Base-by-base conservation (phyloP, 2,888 invertebrate genomes). In the Perizoma affinitatum region DNA sequence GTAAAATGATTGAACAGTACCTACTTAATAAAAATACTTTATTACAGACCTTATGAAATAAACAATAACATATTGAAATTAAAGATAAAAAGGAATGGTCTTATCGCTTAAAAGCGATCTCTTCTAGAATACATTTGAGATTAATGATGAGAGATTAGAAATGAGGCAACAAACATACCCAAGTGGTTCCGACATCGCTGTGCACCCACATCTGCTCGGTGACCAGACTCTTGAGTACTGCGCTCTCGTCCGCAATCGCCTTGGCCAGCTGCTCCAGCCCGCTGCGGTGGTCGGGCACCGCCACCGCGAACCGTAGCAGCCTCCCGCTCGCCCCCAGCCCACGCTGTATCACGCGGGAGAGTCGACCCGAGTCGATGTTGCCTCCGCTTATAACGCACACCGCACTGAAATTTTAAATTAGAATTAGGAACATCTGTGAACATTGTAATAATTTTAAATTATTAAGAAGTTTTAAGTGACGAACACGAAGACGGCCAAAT, bases 331-430 rank as follows among this genome's bases (percentile, higher is more conserved):
- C 96, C 6, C 96, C 96, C 53, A 97, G 84, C 1, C 97, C 97
- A 62, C 96, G 92, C 75, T 97, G 97, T 68, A 97, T 93, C 62
- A 95, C 95, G 49, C 96, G 93, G 0, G 96, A 95, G 52, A 97
- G 86, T 0, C 96, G 95, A 0, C 96, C 96, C 0, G 95, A 95
- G 79, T 97, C 97, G 45, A 97, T 96, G 86, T 96, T 97, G 49
- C 97, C 97, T 6, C 96, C 95, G 80, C 95, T 96, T 51, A 97
- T 84, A n/a, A 95, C 93, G 67, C 96, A 93, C 6, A 96, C 96
- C 36, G 96, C 95, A 65, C 96, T 96, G 22, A 22, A 22, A 22
- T 1, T 22, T 22, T 22, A 22, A 22, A 22, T 22, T 22, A 22
- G 22, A 22, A 22, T 22, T 22, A 22, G 22, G 22, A 22, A 22